Conservation (phyloP, 2,888 invertebrate genomes). For the Pyrocoelia pectoralis region DNA sequence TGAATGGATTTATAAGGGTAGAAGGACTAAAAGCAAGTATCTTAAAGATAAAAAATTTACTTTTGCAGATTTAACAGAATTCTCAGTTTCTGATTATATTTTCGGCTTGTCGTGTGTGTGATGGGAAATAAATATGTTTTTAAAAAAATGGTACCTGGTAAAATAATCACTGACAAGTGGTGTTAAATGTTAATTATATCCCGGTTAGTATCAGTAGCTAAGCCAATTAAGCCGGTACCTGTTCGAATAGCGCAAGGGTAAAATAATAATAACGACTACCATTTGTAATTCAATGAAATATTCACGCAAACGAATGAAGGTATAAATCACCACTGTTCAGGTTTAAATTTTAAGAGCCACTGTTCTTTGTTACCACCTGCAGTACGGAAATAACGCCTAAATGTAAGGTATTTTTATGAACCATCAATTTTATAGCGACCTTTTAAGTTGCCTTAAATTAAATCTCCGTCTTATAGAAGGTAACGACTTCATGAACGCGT, state of each 20-base stretch:
- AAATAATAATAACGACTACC: conserved; percentile 56
- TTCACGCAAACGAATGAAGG: conserved; percentile 50
- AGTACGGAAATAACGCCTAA: conserved; percentile 27
- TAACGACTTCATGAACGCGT: too few species aligned
- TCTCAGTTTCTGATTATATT: not conserved
- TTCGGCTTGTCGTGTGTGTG: conserved; percentile 9
- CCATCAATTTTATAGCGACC: conserved; percentile 29
- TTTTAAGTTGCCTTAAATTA: not conserved
- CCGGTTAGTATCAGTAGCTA: conserved; percentile 51
- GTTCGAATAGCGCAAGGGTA: conserved; percentile 48
- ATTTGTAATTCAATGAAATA: conserved; percentile 57
- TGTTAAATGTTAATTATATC: conserved; percentile 53
- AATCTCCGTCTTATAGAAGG: too few species aligned
- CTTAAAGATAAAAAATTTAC: too few species aligned
- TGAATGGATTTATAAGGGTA: not conserved
- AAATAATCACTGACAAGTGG: conserved; percentile 54
- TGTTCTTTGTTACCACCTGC: conserved; percentile 29
- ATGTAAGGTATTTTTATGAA: conserved; percentile 31
- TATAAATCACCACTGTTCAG: conserved; percentile 46
- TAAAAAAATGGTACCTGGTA: conserved; percentile 27
- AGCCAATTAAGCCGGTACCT: conserved; percentile 54
- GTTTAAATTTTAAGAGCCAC: conserved; percentile 37
- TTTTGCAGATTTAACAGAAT: too few species aligned
- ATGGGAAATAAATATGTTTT: not conserved
- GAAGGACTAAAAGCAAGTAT: too few species aligned